These are phyloP conservation scores for Heliconius hortense DNA, from an alignment of 2,888 invertebrate species.

Conservation along the genomic window DNA sequence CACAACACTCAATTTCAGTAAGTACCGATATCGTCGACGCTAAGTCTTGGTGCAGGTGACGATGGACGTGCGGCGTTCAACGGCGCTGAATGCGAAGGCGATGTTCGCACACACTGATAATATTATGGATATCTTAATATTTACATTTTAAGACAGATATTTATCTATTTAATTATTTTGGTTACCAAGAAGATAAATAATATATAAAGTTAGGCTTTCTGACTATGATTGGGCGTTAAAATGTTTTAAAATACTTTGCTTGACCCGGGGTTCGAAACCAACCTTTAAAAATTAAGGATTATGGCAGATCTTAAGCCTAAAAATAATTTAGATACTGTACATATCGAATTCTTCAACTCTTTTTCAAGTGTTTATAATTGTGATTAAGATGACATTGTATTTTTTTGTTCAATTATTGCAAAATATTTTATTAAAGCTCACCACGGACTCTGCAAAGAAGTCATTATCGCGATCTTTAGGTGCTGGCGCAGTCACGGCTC, in stretches of 20 bases:
- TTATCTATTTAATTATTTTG: not conserved
- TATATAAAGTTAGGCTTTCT: too few species aligned
- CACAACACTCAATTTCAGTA: slow-evolving; percentile 41
- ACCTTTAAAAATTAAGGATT: too few species aligned
- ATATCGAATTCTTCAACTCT: too few species aligned
- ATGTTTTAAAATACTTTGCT: too few species aligned
- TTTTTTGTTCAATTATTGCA: not conserved
- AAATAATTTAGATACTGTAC: too few species aligned
- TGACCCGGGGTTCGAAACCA: too few species aligned
- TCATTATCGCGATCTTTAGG: slow-evolving; percentile 58
- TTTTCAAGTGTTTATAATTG: too few species aligned
- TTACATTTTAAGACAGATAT: not conserved
- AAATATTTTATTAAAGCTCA: slow-evolving; percentile 41
- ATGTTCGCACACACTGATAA: slow-evolving; percentile 57
- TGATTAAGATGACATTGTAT: not conserved
- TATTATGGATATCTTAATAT: not conserved
- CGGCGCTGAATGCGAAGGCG: slow-evolving; percentile 77
- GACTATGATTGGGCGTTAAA: too few species aligned
- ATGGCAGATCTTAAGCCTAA: too few species aligned
- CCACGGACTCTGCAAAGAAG: slow-evolving; percentile 53
- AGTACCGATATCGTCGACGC: slow-evolving; percentile 61
- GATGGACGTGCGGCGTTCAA: slow-evolving; percentile 42
- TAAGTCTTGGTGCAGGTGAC: slow-evolving; percentile 47
- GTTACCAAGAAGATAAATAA: not conserved
- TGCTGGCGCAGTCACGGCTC: slow-evolving; percentile 79